Conservation (phyloP, 2,113 vertebrate species). For the Rostratula benghalensis region DNA sequence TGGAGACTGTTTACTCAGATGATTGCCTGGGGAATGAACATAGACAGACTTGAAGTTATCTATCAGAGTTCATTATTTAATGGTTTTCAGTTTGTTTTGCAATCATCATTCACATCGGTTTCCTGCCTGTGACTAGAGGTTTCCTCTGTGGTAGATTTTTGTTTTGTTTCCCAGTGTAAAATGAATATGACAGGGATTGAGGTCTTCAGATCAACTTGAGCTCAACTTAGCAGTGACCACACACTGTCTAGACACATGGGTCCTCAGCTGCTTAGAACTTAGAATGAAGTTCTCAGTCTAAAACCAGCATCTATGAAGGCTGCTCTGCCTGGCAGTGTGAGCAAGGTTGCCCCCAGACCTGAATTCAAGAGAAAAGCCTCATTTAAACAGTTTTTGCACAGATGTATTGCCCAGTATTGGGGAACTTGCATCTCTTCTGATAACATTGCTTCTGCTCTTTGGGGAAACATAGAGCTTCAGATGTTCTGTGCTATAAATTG, state of each 20-base stretch:
- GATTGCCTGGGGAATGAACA: background rate
- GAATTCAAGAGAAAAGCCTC: background rate
- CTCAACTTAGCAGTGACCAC: background rate
- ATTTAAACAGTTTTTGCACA: background rate
- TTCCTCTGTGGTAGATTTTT: background rate
- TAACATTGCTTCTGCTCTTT: background rate
- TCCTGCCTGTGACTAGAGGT: background rate
- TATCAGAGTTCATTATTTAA: background rate
- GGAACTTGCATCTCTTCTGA: background rate
- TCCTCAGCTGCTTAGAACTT: background rate
- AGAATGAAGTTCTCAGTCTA: background rate
- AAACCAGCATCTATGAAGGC: background rate
- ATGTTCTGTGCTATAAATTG: background rate
- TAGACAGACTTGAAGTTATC: background rate
- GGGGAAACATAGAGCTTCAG: background rate
- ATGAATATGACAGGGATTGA: background rate
- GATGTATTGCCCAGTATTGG: background rate
- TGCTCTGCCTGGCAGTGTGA: background rate
- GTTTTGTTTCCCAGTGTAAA: background rate
- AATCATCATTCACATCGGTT: background rate
- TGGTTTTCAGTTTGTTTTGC: background rate
- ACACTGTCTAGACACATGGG: background rate
- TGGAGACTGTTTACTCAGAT: background rate
- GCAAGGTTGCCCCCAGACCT: background rate
- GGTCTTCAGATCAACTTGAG: background rate